Base-by-base conservation (phyloP, 2,888 invertebrate species). In the Campopleginae sp. region DNA sequence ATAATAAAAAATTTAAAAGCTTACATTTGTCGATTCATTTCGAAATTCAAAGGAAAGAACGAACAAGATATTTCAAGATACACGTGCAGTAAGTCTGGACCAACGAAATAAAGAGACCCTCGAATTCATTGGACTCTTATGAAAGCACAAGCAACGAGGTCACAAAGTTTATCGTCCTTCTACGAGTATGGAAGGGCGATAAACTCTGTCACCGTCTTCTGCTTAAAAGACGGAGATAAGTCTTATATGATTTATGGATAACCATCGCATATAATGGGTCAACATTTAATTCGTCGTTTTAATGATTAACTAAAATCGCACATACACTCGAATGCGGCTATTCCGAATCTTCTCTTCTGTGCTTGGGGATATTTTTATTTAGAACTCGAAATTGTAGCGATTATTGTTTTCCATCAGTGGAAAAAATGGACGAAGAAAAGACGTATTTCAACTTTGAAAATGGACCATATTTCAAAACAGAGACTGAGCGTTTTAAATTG, bases 291-390 rank as follows among this genome's bases (percentile, higher is more conserved):
- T 27, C 42, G 58, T 80, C 27, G 23, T 61, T 77, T 42, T 48
- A 66, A 71, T 5, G 38, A 48, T 80, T 77, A 31, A 17, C 31
- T 6, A 14, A n/a, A n/a, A 48, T 38, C n/a, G 19, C 48, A 42
- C 38, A 31, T 27, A 31, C 10, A 12, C 27, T n/a, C 10, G 19
- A 63, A 65, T 42, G 0, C 31, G 19, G 0, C 19, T 19, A 33
- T 54, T 54, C 33, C 12, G 4, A 38, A 12, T 2, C 19, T 31
- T 31, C 65, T n/a, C 42, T 99, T 99, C 97, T 98, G 95, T 48
- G 19, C 27, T 31, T n/a, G n/a, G n/a, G n/a, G n/a, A n/a, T 27
- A 23, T 46, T 46, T 46, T 23, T 70, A 27, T 19, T 46, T 14
- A 6, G 5, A 38, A n/a, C n/a, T n/a, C n/a, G n/a, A n/a, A n/a